Conservation (phyloP, 2,113 vertebrate genomes). For the Pteronura brasiliensis region DNA sequence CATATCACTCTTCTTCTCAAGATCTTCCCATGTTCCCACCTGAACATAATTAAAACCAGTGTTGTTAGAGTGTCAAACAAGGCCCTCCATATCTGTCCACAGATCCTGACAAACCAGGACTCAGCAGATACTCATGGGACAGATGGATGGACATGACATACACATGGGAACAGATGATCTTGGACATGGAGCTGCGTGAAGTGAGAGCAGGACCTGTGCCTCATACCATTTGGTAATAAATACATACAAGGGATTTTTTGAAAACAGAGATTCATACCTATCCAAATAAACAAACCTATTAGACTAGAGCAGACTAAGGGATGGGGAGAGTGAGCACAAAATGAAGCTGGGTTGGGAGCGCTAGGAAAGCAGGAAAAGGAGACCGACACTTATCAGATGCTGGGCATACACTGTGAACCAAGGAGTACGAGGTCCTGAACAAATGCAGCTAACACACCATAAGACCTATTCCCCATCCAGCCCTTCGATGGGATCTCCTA, state of each 20-base stretch:
- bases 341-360: too few relatives aligned
- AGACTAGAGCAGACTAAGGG: neutral
- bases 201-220: too few relatives aligned
- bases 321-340: neutral
- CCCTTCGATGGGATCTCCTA: neutral
- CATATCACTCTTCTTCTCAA: neutral
- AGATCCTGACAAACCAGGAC: too few relatives aligned
- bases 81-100: neutral
- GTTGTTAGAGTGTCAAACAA: neutral
- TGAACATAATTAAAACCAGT: neutral
- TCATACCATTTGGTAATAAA: neutral
- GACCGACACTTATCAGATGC: accelerated
- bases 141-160: accelerated
- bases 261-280: neutral
- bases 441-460: neutral
- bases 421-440: neutral
- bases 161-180: accelerated
- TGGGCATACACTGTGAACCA: neutral
- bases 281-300: too few relatives aligned
- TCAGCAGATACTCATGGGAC: neutral
- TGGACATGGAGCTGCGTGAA: neutral
- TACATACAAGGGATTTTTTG: accelerated
- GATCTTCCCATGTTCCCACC: neutral
- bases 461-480: neutral
- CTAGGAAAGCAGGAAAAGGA: neutral